phyloP scores from a whole-genome alignment of 1,140 invertebrate species.

The Brachionus rotundiformis region DNA sequence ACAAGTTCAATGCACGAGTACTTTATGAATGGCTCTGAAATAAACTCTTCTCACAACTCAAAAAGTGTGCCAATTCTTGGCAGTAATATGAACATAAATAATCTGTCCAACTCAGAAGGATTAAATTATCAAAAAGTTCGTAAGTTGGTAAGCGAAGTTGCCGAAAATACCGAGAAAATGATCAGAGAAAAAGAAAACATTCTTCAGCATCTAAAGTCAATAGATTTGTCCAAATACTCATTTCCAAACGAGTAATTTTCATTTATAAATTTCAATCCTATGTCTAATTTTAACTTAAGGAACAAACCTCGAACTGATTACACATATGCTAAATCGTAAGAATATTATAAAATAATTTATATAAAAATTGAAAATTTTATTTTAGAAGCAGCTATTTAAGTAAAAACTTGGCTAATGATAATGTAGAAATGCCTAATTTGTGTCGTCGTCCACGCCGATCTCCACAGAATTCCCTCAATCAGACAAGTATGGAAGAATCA shows the following conservation, averaged over 20 bases:
- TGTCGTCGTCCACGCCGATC: constrained; percentile 31
- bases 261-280: background rate
- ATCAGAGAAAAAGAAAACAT: constrained; percentile 44
- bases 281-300: background rate
- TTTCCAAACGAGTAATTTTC: constrained; percentile 42
- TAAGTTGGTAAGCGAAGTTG: background rate
- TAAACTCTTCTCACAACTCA: background rate
- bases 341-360: no score
- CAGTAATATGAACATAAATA: constrained; percentile 33
- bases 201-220: constrained; percentile 33
- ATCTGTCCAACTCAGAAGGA: background rate
- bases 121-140: constrained; percentile 22
- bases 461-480: constrained; percentile 29
- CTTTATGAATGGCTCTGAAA: constrained; percentile 21
- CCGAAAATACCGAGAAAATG: background rate
- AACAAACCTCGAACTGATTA: constrained; percentile 47
- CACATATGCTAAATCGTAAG: constrained; percentile 50
- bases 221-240: constrained; percentile 42
- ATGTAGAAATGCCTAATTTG: constrained; percentile 45
- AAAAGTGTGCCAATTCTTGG: background rate
- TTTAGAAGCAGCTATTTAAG: constrained; percentile 47
- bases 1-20: constrained; percentile 22
- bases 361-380: background rate
- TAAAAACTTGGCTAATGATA: constrained; percentile 31
- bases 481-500: background rate